Evolutionary conservation across 2,113 vertebrate species (phyloP).

Genomic region (Pandion haliaetus): DNA sequence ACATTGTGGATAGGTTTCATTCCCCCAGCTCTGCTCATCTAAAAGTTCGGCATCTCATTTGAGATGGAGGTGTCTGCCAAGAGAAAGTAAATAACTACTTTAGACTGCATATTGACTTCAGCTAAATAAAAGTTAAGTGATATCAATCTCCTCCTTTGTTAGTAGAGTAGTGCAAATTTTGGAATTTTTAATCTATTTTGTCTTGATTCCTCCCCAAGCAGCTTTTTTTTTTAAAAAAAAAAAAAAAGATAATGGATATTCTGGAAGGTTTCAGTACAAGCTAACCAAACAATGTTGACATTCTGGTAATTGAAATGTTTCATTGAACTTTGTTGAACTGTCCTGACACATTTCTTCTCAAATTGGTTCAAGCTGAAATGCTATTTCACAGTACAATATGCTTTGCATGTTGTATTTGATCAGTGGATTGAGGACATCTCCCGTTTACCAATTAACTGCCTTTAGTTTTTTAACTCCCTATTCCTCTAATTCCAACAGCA

Average conservation of each 20-base stretch:
- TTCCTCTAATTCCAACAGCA: neutral
- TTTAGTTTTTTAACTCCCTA: neutral
- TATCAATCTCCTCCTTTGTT: constrained; percentile 24
- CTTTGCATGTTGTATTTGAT: neutral
- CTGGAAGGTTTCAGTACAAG: neutral
- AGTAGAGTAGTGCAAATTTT: constrained; percentile 6
- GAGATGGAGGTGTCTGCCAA: constrained; percentile 16
- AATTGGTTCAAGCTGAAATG: neutral
- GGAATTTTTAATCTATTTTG: constrained; percentile 5
- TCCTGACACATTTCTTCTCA: constrained; percentile 46
- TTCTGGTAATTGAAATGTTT: constrained; percentile 53
- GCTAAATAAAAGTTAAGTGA: constrained; percentile 17
- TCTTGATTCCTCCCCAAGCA: neutral
- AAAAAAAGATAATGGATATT: neutral
- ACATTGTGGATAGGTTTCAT: neutral
- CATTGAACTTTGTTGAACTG: constrained; percentile 31
- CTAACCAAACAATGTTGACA: constrained; percentile 36
- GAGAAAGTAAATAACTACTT: constrained; percentile 12
- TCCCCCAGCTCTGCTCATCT: neutral
- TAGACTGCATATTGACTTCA: constrained; percentile 27
- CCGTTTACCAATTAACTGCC: neutral
- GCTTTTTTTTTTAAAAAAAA: neutral
- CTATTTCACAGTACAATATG: neutral
- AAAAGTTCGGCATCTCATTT: neutral
- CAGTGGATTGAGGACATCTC: neutral